A percentile compares a stretch with the other conserved stretches of the same genome.
phyloP scores from a whole-genome alignment of 1,140 invertebrate species.

The Aphidius gifuensis region DNA sequence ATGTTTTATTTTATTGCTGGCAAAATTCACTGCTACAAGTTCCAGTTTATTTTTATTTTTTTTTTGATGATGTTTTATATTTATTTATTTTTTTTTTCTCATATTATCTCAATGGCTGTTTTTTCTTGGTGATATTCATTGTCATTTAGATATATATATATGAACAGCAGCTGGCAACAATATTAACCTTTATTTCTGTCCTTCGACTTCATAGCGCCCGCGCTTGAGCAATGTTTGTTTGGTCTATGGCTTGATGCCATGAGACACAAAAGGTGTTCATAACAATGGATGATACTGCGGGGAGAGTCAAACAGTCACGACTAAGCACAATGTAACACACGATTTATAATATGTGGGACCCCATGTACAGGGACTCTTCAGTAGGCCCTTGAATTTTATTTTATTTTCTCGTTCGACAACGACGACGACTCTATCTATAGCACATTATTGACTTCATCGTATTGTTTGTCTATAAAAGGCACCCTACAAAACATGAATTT shows the following conservation, averaged over 20 bases:
- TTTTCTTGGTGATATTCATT: slow-evolving; percentile 1
- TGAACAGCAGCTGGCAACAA: slow-evolving; percentile 36
- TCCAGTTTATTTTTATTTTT: too few species aligned
- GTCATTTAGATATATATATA: neutral
- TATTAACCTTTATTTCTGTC: slow-evolving; percentile 39
- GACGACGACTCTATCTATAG: slow-evolving; percentile 23
- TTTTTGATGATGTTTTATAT: too few species aligned
- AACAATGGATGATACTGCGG: slow-evolving; percentile 43
- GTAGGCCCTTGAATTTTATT: slow-evolving; percentile 16
- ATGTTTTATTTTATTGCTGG: too few species aligned
- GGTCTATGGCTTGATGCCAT: slow-evolving; percentile 36
- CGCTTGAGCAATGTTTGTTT: slow-evolving; percentile 48
- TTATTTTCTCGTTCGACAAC: neutral
- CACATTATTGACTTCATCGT: slow-evolving; percentile 29
- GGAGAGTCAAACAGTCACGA: slow-evolving; percentile 52
- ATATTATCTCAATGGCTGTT: neutral
- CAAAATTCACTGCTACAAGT: too few species aligned
- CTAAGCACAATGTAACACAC: slow-evolving; percentile 50
- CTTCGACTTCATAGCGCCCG: neutral
- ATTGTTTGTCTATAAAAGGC: slow-evolving; percentile 14
- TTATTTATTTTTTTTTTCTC: neutral
- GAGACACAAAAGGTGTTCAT: slow-evolving; percentile 49
- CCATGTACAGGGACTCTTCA: slow-evolving; percentile 2
- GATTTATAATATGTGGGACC: slow-evolving; percentile 45
- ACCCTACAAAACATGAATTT: neutral